Evolutionary conservation across 2,113 vertebrate genomes (phyloP).

Genomic region (Labeo rohita): DNA sequence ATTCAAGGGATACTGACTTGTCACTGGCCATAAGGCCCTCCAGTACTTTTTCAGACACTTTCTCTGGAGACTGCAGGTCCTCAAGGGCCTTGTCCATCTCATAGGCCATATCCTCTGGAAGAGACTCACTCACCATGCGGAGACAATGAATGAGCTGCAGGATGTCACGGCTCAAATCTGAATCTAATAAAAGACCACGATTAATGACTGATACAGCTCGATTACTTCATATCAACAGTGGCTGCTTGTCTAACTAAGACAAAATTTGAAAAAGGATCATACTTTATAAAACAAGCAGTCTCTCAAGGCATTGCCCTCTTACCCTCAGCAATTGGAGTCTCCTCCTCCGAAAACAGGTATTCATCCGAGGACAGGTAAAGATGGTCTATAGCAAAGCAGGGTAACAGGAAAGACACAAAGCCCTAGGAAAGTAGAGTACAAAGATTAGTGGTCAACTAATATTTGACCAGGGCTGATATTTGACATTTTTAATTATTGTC

Average conservation of each 20-base stretch:
- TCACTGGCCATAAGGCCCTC: conserved; percentile 88
- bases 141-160: conserved; percentile 91
- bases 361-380: conserved; percentile 89
- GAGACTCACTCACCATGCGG: conserved; percentile 83
- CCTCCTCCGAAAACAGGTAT: conserved; percentile 85
- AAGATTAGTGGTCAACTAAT: not conserved
- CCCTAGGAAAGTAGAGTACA: conserved; percentile 73
- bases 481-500: not conserved
- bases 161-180: conserved; percentile 84
- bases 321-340: conserved; percentile 88
- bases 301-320: not conserved
- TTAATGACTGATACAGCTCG: not conserved
- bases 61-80: conserved; percentile 87
- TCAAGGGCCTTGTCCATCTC: conserved; percentile 91
- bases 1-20: conserved; percentile 72
- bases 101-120: conserved; percentile 85
- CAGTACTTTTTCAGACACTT: conserved; percentile 87
- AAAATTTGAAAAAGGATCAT: no score
- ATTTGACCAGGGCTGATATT: not conserved
- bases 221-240: no score
- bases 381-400: conserved; percentile 90
- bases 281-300: not conserved
- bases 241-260: no score
- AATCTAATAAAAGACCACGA: conserved; percentile 71
- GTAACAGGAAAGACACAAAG: conserved; percentile 87